phyloP scores from a whole-genome alignment of 2,797 vertebrate species.

The Trichosurus vulpecula region DNA sequence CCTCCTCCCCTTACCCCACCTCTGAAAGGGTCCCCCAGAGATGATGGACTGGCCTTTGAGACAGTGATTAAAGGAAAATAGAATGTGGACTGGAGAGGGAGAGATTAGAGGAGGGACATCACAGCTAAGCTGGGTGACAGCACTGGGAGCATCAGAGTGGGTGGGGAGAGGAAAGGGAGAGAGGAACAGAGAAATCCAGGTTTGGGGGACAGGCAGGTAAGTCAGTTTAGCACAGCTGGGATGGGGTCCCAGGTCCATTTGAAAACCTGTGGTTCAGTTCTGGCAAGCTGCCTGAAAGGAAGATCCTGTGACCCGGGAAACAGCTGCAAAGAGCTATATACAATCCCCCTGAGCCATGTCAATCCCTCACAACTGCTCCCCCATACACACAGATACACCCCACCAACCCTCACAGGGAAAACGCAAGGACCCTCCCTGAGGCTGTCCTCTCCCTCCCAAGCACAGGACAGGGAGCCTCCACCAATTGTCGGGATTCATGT shows the following conservation, averaged over 20 bases:
- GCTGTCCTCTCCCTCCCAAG: not conserved
- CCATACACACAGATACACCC: not conserved
- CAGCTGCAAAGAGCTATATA: not conserved
- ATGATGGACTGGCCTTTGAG: constrained; percentile 17
- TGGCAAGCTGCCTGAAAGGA: constrained; percentile 42
- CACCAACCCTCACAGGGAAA: not conserved
- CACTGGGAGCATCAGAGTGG: not conserved
- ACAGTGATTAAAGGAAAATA: not conserved
- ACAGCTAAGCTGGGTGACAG: not conserved
- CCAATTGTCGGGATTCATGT: not conserved
- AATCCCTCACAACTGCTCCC: not conserved
- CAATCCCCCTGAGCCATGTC: not conserved
- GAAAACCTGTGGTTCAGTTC: constrained; percentile 22
- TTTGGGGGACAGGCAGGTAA: not conserved
- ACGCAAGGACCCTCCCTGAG: not conserved
- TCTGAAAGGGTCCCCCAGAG: not conserved
- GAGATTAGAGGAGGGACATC: not conserved
- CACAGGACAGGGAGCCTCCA: too few relatives aligned
- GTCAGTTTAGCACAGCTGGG: not conserved
- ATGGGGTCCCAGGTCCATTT: not conserved
- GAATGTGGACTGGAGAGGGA: not conserved
- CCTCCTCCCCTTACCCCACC: not conserved
- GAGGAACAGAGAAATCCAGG: not conserved
- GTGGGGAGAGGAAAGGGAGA: not conserved
- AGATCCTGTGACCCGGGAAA: not conserved